These are phyloP conservation scores for Lysandra coridon DNA, from an alignment of 2,888 invertebrate genomes.

Conservation along the genomic window DNA sequence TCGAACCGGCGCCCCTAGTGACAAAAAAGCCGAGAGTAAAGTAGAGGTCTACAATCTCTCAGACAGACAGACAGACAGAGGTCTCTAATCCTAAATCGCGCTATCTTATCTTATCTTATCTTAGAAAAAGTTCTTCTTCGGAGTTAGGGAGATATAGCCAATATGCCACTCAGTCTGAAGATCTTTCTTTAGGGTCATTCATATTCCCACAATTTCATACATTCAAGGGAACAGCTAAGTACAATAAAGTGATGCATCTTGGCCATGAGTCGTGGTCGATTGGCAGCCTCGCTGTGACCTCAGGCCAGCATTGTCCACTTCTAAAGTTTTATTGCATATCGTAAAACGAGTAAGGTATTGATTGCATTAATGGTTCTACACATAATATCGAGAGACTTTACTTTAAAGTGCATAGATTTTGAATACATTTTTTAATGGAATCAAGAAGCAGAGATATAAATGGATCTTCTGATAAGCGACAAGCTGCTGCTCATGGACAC, in stretches of 20 bases:
- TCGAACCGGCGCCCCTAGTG: too few relatives aligned
- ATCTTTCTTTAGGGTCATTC: neutral
- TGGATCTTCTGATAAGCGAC: too few relatives aligned
- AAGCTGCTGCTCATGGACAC: too few relatives aligned
- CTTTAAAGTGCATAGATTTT: neutral
- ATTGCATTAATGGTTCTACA: neutral
- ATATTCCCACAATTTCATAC: neutral
- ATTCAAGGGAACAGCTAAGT: neutral
- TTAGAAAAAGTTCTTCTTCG: too few relatives aligned
- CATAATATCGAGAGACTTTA: neutral
- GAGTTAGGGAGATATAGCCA: too few relatives aligned
- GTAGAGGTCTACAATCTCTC: too few relatives aligned
- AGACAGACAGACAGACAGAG: too few relatives aligned
- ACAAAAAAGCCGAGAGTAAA: too few relatives aligned
- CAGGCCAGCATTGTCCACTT: conserved; percentile 19
- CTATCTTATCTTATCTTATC: too few relatives aligned
- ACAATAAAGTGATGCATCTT: conserved; percentile 20
- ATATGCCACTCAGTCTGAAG: neutral
- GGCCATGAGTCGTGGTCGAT: conserved; percentile 7
- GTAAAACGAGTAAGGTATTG: neutral
- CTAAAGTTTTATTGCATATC: conserved; percentile 22
- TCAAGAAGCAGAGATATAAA: neutral
- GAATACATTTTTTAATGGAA: neutral
- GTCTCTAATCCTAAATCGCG: too few relatives aligned
- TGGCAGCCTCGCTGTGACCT: conserved; percentile 30